phyloP scores from a whole-genome alignment of 1,140 invertebrate genomes.

The Cylas formicarius region DNA sequence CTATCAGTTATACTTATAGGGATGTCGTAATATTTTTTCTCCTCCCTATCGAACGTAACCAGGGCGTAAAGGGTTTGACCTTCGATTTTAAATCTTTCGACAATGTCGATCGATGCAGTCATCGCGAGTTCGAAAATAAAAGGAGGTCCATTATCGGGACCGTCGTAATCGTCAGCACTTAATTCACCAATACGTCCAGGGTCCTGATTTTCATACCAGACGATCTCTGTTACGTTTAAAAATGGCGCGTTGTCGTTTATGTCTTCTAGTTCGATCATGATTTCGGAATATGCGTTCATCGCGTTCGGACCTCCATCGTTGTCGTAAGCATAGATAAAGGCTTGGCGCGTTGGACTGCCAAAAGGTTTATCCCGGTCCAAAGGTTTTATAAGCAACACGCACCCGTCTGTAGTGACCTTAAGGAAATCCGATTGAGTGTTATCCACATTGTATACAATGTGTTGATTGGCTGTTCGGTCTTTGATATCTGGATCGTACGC shows the following conservation, averaged over 20 bases:
- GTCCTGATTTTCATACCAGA: conserved; percentile 72
- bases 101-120: conserved; percentile 59
- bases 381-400: conserved; percentile 63
- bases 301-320: conserved; percentile 60
- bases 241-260: conserved; percentile 88
- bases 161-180: conserved; percentile 72
- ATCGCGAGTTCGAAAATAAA: conserved; percentile 67
- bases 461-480: conserved; percentile 62
- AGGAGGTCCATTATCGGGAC: conserved; percentile 70
- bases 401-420: conserved; percentile 61
- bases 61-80: conserved; percentile 48
- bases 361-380: conserved; percentile 81
- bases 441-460: conserved; percentile 67
- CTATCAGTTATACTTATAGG: conserved; percentile 83
- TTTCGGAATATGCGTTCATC: conserved; percentile 55
- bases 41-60: conserved; percentile 80
- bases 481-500: conserved; percentile 82
- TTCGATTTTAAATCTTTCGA: conserved; percentile 53
- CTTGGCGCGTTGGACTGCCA: conserved; percentile 75
- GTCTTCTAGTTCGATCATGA: conserved; percentile 70
- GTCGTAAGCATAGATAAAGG: conserved; percentile 76
- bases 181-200: conserved; percentile 63
- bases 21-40: conserved; percentile 76
- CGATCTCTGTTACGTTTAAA: conserved; percentile 67
- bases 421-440: conserved; percentile 62